Conservation (phyloP, 2,888 invertebrate species). For the Nycteola revayana region DNA sequence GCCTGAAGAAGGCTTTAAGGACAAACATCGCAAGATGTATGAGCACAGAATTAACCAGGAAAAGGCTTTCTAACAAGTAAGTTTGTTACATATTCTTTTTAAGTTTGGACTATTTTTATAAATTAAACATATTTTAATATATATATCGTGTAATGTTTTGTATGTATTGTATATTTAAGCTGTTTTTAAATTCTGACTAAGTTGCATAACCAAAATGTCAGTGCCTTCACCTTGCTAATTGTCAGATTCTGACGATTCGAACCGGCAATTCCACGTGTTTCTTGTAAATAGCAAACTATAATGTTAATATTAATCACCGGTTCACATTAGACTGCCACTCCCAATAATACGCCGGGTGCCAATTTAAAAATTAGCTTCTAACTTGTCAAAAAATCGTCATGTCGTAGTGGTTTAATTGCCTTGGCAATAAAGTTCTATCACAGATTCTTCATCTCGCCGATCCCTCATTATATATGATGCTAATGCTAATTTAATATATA, state of each 20-base stretch:
- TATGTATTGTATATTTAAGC: too few species aligned
- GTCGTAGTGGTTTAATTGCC: too few species aligned
- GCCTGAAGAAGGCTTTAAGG: constrained; percentile 82
- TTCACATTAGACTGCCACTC: too few species aligned
- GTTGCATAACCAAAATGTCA: constrained; percentile 80
- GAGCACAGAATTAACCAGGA: constrained; percentile 83
- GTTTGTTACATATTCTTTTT: constrained; percentile 33
- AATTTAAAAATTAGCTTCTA: too few species aligned
- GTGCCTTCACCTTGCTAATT: constrained; percentile 51
- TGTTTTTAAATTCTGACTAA: constrained; percentile 9
- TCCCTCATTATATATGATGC: too few species aligned
- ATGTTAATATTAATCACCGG: background rate
- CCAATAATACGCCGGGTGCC: too few species aligned
- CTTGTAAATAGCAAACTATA: constrained; percentile 2
- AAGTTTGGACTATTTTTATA: constrained; percentile 6
- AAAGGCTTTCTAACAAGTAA: constrained; percentile 83
- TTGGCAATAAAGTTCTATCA: too few species aligned
- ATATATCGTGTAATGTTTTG: constrained; percentile 8
- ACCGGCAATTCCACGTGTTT: constrained; percentile 44
- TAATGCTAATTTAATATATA: too few species aligned
- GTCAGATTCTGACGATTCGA: constrained; percentile 30
- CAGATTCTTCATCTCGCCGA: too few species aligned
- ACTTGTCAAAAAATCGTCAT: too few species aligned
- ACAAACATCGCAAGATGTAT: constrained; percentile 83
- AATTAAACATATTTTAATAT: constrained; percentile 3